Evolutionary conservation across 2,888 invertebrate species (phyloP), one percentile per base, ranked within the genome.

Genomic region (Osmoderma eremita): DNA sequence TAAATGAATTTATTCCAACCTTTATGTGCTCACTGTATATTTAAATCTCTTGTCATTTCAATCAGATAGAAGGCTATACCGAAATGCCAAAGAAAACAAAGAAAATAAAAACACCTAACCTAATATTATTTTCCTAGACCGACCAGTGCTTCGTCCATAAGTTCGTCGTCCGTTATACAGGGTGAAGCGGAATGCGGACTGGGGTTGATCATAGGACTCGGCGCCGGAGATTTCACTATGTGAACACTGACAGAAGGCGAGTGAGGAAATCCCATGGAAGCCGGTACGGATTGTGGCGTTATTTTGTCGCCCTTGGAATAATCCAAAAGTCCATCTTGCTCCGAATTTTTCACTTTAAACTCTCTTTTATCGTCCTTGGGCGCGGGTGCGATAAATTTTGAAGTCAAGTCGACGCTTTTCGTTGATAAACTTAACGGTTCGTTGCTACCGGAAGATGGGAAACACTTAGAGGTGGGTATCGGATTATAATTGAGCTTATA

Each of bases 141-240:
- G 61, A 92, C 90, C 54, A 94, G 83, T 4, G 93, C 93, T 79
- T 93, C 94, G 80, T 95, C 94, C 92, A 94, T 94, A 17, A 94
- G 87, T 77, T 95, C 95, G 80, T 95, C 95, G 78, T 95, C 95
- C 50, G 94, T 92, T 74, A 92, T 91, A 75, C 91, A 91, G 15
- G 93, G 92, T 4, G 92, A 91, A 73, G 90, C 89, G 22, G 91
- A 87, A 74, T 86, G 86, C 1, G 87, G 87, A 4, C 91, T 91
- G 3, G 90, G 88, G 54, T 88, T 88, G 45, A 87, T 82, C 42
- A 90, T 83, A 0, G 91, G 89, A 51, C 90, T 89, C 0, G 90
- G 90, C 12, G 90, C 90, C 1, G 91, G 91, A 64, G 91, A 91
- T 78, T 92, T 91, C 48, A 92, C 90, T 70, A 92, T 88, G 78